Percentiles rank a stretch among this genome's conserved stretches.
phyloP scores from a whole-genome alignment of 2,888 invertebrate species.

The Erebia epiphron region DNA sequence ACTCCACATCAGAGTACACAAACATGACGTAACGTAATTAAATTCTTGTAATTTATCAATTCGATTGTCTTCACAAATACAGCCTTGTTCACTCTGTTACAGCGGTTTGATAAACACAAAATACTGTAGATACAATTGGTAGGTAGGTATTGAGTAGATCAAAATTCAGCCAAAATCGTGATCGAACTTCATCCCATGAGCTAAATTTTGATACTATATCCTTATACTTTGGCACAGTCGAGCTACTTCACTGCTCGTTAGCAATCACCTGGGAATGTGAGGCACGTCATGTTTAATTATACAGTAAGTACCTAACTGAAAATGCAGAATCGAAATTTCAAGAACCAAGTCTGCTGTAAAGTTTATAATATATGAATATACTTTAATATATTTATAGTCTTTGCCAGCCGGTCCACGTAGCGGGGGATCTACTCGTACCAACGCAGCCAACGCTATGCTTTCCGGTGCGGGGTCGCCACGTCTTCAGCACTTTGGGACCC shows the following conservation, averaged over 20 bases:
- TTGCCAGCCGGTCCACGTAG: no score
- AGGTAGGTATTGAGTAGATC: not conserved
- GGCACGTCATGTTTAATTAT: not conserved
- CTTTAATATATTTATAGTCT: no score
- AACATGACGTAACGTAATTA: not conserved
- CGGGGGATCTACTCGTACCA: no score
- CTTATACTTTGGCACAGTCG: not conserved
- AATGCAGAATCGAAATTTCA: not conserved
- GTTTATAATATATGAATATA: no score
- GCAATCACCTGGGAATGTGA: constrained; percentile 27
- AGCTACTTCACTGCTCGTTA: constrained; percentile 34
- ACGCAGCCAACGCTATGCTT: no score
- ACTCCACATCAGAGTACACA: constrained; percentile 5
- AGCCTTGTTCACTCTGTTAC: not conserved
- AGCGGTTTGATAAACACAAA: not conserved
- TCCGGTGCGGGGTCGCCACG: no score
- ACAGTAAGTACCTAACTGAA: not conserved
- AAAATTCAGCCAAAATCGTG: not conserved
- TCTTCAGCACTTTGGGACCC: no score
- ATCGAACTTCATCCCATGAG: not conserved
- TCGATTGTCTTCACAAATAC: not conserved
- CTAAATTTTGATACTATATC: not conserved
- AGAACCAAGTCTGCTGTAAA: not conserved
- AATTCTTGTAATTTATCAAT: not conserved
- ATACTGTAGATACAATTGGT: not conserved